Evolutionary conservation across 2,888 invertebrate species (phyloP), one percentile per base, ranked within the genome.

Genomic region (Melieria crassipennis): DNA sequence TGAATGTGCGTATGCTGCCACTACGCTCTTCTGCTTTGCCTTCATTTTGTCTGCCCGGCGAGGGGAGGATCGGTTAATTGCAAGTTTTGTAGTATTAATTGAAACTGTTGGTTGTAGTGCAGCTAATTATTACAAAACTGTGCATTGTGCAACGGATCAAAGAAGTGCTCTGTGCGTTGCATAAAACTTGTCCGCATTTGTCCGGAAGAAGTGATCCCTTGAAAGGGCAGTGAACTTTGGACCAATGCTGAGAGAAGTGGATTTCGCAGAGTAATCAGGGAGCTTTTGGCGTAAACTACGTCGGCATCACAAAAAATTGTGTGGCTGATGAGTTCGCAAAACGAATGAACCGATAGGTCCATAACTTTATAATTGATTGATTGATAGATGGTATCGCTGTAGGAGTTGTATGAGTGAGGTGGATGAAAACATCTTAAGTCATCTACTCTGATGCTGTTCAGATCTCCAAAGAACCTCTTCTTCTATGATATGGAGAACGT

Each of bases 1-100:
- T 30, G 30, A 30, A 3, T 30, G 30, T 52, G 52, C 45, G 52
- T 43, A 16, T 16, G 16, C 16, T 16, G 16, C 16, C 16, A 16
- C 16, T 16, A n/a, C 43, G 7, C 45, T 67, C 43, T 10, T 45
- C 16, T 46, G 30, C 7, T 5, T 58, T 9, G 43, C 13, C 61
- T 47, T 52, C 46, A 45, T 5, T 61, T 13, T 13, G 50, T 48
- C 50, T 67, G 60, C 60, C 43, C 42, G 16, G 61, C 43, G 45
- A 52, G 60, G 60, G 43, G 13, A 48, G 60, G n/a, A 67, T 52
- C 67, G 52, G 67, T 60, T 48, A 13, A 56, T 9, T 67, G 52
- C 60, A 46, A 60, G 60, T 67, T 1, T 67, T 67, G 60, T 11
- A 16, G 16, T 43, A 61, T 52, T 67, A 67, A 61, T 67, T 67